phyloP scores from a whole-genome alignment of 2,113 vertebrate species.

The Percopsis transmontana region DNA sequence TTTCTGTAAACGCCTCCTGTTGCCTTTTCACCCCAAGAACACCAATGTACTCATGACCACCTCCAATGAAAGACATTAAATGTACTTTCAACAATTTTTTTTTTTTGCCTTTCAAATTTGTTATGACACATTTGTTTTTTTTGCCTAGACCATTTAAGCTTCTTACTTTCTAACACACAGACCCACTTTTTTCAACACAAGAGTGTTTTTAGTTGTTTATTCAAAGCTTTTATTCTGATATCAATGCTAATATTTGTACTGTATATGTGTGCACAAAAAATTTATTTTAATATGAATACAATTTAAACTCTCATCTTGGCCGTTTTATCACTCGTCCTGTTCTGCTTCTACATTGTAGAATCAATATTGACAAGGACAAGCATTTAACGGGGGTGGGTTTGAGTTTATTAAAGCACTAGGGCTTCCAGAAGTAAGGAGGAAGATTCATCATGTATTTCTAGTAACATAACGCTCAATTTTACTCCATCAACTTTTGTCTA shows the following conservation, averaged over 20 bases:
- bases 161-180: constrained; percentile 15
- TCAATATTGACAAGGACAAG: constrained; percentile 45
- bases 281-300: background rate
- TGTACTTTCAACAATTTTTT: background rate
- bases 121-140: constrained; percentile 1
- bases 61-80: background rate
- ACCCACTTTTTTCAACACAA: constrained; percentile 21
- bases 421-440: constrained; percentile 1
- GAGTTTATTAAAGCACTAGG: constrained; percentile 16
- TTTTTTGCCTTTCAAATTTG: background rate
- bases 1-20: constrained; percentile 53
- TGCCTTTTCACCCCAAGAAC: constrained; percentile 16
- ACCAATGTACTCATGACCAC: background rate
- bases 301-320: too few species aligned
- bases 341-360: constrained; percentile 51
- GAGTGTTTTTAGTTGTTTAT: constrained; percentile 54
- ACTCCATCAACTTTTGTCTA: constrained; percentile 59
- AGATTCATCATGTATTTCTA: constrained; percentile 25
- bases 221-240: constrained; percentile 28
- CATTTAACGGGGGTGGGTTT: constrained; percentile 27
- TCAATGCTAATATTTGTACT: constrained; percentile 27
- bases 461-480: constrained; percentile 51
- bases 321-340: constrained; percentile 2
- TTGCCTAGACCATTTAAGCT: constrained; percentile 10
- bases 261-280: constrained; percentile 28